phyloP scores from a whole-genome alignment of 2,113 vertebrate genomes.

The Micronisus gabar region DNA sequence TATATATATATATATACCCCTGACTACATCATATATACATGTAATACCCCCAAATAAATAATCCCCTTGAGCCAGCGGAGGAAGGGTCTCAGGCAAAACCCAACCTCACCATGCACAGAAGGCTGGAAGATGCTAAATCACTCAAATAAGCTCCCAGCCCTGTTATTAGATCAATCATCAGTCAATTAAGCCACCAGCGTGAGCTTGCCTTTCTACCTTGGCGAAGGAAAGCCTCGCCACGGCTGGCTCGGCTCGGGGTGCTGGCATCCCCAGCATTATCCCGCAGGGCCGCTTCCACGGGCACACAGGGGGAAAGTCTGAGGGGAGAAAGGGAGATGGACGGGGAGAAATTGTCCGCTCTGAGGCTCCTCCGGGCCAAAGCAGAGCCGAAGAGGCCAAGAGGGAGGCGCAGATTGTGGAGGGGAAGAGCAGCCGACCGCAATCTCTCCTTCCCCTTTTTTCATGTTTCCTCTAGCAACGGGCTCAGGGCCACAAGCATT shows the following conservation, averaged over 20 bases:
- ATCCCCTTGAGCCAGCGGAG: rapidly evolving
- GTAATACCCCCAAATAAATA: neutral
- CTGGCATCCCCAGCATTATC: neutral
- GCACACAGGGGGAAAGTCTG: neutral
- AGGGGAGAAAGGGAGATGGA: neutral
- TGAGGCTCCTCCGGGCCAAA: rapidly evolving
- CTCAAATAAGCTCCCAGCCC: neutral
- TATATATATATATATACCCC: neutral
- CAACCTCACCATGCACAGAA: rapidly evolving
- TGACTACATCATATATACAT: neutral
- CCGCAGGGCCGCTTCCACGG: too few relatives aligned
- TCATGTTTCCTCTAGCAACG: constrained; percentile 29
- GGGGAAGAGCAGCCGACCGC: constrained; percentile 25
- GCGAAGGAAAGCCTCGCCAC: neutral
- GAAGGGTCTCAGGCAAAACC: neutral
- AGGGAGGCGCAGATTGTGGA: constrained; percentile 33
- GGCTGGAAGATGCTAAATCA: neutral
- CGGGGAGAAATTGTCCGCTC: rapidly evolving
- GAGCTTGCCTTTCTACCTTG: neutral
- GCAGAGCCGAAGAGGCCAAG: neutral
- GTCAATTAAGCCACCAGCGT: neutral
- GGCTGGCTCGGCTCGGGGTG: neutral
- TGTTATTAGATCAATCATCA: neutral
- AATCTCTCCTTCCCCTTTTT: constrained; percentile 53
- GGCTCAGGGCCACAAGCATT: neutral